phyloP scores from a whole-genome alignment of 2,113 vertebrate species.

The Chlamydotis undulata region DNA sequence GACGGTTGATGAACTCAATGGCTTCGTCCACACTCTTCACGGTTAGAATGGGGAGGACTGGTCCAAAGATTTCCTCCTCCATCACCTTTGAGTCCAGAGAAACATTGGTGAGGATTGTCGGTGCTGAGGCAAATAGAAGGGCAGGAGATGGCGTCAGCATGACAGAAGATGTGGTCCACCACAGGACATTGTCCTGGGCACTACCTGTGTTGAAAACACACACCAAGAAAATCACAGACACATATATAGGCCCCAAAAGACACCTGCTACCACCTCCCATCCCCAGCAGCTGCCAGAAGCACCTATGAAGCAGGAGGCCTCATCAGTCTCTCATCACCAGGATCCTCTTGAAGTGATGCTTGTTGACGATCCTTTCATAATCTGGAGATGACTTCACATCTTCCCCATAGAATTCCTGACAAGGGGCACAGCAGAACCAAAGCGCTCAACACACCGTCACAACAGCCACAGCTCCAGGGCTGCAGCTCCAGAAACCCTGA shows the following conservation, averaged over 20 bases:
- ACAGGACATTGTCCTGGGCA: accelerated
- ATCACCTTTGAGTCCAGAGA: conserved; percentile 87
- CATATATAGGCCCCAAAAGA: not conserved
- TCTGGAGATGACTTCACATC: conserved; percentile 87
- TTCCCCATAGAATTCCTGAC: conserved; percentile 90
- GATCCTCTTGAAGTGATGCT: conserved; percentile 86
- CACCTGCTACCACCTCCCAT: not conserved
- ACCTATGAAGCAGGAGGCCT: conserved; percentile 89
- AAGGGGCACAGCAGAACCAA: not conserved
- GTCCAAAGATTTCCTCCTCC: conserved; percentile 97
- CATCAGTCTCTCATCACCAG: conserved; percentile 72
- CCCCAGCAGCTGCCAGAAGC: not conserved
- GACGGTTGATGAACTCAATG: conserved; percentile 86
- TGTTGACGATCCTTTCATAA: conserved; percentile 88
- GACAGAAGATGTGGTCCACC: accelerated
- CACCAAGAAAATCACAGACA: not conserved
- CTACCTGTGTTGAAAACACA: accelerated
- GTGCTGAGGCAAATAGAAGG: conserved; percentile 71
- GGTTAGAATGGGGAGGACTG: conserved; percentile 87
- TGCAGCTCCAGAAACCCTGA: not conserved
- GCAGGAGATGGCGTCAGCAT: accelerated
- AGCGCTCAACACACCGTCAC: not conserved
- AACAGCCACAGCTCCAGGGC: not conserved
- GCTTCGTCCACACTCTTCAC: conserved; percentile 84
- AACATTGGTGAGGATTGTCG: conserved; percentile 88